Conservation (phyloP, 2,113 vertebrate species). For the human region GRCh38 chr13:45797501-45798000, state of each 20-base stretch:
- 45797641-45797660: not conserved
- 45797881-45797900: not conserved
- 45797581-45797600: rapidly evolving
- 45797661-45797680: not conserved
- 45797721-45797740: not conserved
- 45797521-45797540: not conserved
- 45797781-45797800: not conserved
- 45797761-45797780: not conserved
- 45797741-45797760: not conserved
- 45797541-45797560: not conserved
- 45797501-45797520: not conserved
- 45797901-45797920: not conserved
- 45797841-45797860: not conserved
- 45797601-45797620: not conserved
- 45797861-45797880: not conserved
- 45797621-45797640: not conserved
- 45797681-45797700: not conserved
- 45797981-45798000: not conserved
- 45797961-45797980: not conserved
- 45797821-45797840: not conserved
- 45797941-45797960: too few species aligned
- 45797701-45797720: not conserved
- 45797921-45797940: not conserved
- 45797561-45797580: not conserved
- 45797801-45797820: not conserved